Conservation (phyloP, 2,113 vertebrate species). For the Chaetorhynchus papuensis region DNA sequence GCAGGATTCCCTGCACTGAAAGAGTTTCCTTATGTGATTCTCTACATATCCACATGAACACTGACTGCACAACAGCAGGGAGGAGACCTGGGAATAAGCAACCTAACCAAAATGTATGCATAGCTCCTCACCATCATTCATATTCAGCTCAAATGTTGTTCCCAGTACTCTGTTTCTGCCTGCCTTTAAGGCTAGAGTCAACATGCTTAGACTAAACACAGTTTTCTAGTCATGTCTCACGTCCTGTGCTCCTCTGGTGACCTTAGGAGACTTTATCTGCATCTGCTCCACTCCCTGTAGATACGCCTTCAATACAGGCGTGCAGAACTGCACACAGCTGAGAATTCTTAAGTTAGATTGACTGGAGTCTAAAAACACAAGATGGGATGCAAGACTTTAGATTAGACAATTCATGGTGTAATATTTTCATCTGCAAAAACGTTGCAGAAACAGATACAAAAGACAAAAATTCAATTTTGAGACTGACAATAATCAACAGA, state of each 20-base stretch:
- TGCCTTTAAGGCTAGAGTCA: background rate
- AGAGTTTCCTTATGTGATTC: background rate
- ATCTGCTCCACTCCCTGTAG: background rate
- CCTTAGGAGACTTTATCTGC: background rate
- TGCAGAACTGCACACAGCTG: background rate
- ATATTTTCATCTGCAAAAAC: background rate
- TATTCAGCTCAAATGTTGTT: background rate
- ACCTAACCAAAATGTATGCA: background rate
- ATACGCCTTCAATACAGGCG: rapidly evolving
- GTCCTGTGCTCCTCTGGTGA: background rate
- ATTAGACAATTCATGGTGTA: rapidly evolving
- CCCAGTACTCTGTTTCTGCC: background rate
- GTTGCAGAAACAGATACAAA: background rate
- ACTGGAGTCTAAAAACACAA: background rate
- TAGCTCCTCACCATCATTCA: background rate
- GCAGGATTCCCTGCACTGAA: rapidly evolving
- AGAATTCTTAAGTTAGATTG: background rate
- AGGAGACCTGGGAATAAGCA: background rate
- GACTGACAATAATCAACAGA: background rate
- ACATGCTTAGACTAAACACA: background rate
- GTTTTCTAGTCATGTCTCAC: background rate
- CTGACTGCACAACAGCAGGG: background rate
- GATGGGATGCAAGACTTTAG: background rate
- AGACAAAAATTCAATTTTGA: background rate
- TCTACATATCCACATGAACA: background rate